Conservation (phyloP, 2,888 invertebrate species). For the Torymus auratus region DNA sequence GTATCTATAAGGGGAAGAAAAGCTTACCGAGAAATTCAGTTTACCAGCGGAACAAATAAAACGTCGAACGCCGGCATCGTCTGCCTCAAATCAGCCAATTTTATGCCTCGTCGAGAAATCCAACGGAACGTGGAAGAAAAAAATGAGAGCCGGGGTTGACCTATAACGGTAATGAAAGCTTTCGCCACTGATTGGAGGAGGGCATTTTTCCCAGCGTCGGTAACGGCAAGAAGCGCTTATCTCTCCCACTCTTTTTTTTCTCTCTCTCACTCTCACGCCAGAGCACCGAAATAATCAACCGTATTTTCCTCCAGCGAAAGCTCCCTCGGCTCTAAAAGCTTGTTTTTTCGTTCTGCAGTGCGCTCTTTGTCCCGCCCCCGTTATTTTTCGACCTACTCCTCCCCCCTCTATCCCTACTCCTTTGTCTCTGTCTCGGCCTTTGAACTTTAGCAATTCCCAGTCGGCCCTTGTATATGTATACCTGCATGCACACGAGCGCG, state of each 20-base stretch:
- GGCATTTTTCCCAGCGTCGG: neutral
- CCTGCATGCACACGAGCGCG: no score
- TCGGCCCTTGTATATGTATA: no score
- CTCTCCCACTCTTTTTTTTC: neutral
- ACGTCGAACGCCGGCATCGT: no score
- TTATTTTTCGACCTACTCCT: neutral
- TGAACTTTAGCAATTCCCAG: conserved; percentile 3
- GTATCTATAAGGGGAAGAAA: no score
- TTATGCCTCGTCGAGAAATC: neutral
- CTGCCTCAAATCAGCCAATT: conserved; percentile 1
- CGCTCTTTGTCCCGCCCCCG: neutral
- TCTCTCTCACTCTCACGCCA: no score
- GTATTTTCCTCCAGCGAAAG: conserved; percentile 14
- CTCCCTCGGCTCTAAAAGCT: conserved; percentile 21
- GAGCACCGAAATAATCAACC: conserved; percentile 19
- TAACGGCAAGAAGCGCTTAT: conserved; percentile 28
- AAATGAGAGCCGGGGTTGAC: neutral
- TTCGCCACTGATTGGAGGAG: neutral
- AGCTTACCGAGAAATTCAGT: no score
- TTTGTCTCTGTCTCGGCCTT: neutral
- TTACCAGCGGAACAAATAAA: no score
- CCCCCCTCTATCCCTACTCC: neutral
- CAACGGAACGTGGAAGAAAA: conserved; percentile 7
- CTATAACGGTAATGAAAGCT: conserved; percentile 22
- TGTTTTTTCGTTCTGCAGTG: neutral